phyloP scores from a whole-genome alignment of 2,797 vertebrate genomes.

The Acanthiza pusilla region DNA sequence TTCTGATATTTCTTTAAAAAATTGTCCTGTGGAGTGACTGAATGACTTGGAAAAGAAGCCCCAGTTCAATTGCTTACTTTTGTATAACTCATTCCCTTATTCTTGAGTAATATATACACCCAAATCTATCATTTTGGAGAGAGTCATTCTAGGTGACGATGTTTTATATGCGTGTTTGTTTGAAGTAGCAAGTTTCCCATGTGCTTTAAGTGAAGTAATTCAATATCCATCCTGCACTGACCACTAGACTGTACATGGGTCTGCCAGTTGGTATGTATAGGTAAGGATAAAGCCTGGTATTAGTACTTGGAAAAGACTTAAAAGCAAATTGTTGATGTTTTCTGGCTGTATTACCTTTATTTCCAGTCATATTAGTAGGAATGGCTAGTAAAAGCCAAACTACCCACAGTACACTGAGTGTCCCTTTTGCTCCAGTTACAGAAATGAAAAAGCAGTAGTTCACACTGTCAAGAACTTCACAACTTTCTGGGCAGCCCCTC shows the following conservation, averaged over 20 bases:
- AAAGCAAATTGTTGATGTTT: neutral
- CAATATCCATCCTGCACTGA: neutral
- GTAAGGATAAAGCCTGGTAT: neutral
- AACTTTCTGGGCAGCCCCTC: neutral
- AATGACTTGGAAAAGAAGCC: neutral
- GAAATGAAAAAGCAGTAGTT: neutral
- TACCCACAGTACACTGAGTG: rapidly evolving
- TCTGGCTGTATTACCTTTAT: neutral
- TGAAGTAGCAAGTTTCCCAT: neutral
- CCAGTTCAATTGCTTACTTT: neutral
- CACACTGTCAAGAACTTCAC: neutral
- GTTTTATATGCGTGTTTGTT: neutral
- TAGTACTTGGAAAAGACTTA: neutral
- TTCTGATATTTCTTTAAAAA: neutral
- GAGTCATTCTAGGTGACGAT: neutral
- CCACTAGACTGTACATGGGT: neutral
- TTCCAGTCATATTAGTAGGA: neutral
- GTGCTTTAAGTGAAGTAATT: neutral
- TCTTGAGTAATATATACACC: neutral
- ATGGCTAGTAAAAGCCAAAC: neutral
- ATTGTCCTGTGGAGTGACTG: neutral
- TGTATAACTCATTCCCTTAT: neutral
- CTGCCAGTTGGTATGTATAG: neutral
- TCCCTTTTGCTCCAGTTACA: neutral
- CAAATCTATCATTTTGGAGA: neutral